phyloP scores from a whole-genome alignment of 2,113 vertebrate species.

The Lontra canadensis region DNA sequence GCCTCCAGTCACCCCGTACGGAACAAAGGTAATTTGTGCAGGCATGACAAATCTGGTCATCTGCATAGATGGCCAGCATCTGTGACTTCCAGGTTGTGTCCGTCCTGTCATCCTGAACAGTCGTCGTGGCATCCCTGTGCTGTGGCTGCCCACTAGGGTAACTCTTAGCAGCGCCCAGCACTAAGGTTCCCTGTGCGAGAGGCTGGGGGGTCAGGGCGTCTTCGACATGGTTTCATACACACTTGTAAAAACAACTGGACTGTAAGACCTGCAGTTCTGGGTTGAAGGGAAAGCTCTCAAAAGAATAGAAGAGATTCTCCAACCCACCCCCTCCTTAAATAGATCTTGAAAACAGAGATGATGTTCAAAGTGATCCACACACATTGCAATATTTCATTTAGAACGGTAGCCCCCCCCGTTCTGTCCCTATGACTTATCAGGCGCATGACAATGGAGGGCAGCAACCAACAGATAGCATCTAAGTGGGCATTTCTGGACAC shows the following conservation, averaged over 20 bases:
- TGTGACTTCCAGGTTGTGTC: accelerated
- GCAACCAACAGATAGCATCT: background rate
- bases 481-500: background rate
- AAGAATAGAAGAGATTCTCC: background rate
- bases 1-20: background rate
- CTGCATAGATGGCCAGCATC: accelerated
- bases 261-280: background rate
- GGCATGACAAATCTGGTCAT: background rate
- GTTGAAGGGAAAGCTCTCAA: background rate
- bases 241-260: background rate
- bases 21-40: background rate
- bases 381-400: background rate
- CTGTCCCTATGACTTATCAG: too few species aligned
- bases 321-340: background rate
- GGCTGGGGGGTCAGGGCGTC: too few species aligned
- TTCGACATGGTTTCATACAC: background rate
- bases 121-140: accelerated
- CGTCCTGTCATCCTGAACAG: background rate
- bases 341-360: background rate
- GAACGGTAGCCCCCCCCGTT: background rate
- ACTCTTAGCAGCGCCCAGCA: accelerated
- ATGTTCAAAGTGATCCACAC: background rate
- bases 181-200: accelerated
- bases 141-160: accelerated
- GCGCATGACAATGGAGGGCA: background rate